Conservation (phyloP, 1,140 invertebrate species). For the Zeugodacus cucurbitae region DNA sequence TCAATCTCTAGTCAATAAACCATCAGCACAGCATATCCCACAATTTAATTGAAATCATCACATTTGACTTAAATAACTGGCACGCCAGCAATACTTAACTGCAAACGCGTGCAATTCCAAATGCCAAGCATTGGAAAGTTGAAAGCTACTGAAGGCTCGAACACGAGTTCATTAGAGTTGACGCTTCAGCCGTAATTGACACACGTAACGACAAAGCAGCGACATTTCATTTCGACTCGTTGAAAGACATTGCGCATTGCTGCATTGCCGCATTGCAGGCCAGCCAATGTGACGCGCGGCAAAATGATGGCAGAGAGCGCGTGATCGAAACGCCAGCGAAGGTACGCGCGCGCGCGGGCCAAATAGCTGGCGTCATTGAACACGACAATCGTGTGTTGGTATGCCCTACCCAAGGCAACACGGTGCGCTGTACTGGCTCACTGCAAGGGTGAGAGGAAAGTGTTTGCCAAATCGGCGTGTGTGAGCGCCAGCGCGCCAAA, state of each 20-base stretch:
- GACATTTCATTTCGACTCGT: constrained; percentile 21
- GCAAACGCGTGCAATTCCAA: not conserved
- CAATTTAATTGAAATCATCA: constrained; percentile 63
- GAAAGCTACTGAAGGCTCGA: constrained; percentile 18
- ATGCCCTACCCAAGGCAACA: not conserved
- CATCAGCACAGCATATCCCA: constrained; percentile 44
- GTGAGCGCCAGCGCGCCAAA: not conserved
- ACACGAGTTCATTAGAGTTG: constrained; percentile 63
- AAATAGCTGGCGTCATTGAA: not conserved
- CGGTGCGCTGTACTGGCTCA: too few species aligned
- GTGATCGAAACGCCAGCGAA: not conserved
- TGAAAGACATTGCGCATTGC: not conserved
- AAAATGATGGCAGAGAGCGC: not conserved
- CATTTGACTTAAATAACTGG: constrained; percentile 52
- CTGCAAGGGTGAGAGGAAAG: not conserved
- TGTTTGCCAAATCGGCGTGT: not conserved
- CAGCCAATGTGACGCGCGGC: constrained; percentile 7
- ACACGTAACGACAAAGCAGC: constrained; percentile 50
- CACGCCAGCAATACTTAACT: not conserved
- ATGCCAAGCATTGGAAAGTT: constrained; percentile 22
- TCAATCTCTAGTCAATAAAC: not conserved
- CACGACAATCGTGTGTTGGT: constrained; percentile 43
- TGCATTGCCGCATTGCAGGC: not conserved
- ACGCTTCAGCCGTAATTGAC: constrained; percentile 65
- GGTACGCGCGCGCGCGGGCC: not conserved